A percentile compares a stretch with the other conserved stretches of the same genome.
phyloP scores from a whole-genome alignment of 2,113 vertebrate species.

The Dipodomys ordii region DNA sequence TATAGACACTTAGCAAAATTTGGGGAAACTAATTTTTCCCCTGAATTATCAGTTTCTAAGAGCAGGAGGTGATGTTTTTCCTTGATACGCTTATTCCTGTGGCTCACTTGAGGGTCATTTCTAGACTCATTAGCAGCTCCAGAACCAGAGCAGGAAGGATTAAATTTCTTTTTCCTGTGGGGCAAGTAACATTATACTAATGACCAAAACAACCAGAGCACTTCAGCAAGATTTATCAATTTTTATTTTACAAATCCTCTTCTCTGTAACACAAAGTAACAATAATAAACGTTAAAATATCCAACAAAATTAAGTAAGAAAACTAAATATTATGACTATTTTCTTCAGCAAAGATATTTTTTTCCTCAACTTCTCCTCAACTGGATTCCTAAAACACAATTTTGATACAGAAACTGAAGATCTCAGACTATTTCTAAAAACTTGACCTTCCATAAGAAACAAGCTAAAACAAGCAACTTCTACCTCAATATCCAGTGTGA shows the following conservation, averaged over 20 bases:
- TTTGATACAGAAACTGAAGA: neutral
- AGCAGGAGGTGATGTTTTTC: neutral
- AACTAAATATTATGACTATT: neutral
- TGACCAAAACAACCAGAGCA: neutral
- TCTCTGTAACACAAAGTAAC: conserved; percentile 10
- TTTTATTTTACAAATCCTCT: conserved; percentile 4
- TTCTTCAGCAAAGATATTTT: neutral
- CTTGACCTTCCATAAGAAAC: neutral
- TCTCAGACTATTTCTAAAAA: neutral
- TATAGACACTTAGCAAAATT: neutral
- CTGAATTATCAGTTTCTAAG: neutral
- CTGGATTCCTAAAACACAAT: conserved; percentile 1
- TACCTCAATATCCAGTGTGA: neutral
- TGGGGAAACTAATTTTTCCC: neutral
- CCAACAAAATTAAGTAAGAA: neutral
- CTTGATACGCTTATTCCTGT: neutral
- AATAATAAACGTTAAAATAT: neutral
- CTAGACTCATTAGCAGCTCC: conserved; percentile 52
- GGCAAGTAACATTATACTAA: conserved; percentile 56
- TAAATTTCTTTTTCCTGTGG: conserved; percentile 30
- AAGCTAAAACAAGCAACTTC: neutral
- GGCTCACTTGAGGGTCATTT: neutral
- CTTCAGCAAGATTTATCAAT: neutral
- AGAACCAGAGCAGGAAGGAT: conserved; percentile 54
- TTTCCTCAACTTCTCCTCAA: conserved; percentile 20